Percentiles rank a stretch among this genome's conserved stretches.
phyloP scores from a whole-genome alignment of 2,888 invertebrate genomes.

The Selenia dentaria region DNA sequence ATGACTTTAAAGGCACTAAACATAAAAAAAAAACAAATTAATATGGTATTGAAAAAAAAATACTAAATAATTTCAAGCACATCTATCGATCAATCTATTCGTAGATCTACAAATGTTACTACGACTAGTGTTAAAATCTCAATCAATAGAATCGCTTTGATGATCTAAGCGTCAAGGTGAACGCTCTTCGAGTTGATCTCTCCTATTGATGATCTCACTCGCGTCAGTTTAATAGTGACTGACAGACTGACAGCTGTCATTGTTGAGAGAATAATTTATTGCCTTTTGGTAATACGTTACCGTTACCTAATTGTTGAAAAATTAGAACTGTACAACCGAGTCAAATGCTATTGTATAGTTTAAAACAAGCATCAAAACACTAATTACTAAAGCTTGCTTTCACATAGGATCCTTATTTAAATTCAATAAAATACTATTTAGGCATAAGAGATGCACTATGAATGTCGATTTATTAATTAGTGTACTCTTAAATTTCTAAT shows the following conservation, averaged over 20 bases:
- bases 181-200: slow-evolving; percentile 26
- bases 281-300: slow-evolving; percentile 1
- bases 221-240: slow-evolving; percentile 1
- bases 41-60: too few relatives aligned
- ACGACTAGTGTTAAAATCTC: slow-evolving; percentile 16
- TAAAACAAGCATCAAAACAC: too few relatives aligned
- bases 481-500: too few relatives aligned
- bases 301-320: slow-evolving; percentile 1
- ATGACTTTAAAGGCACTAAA: too few relatives aligned
- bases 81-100: background rate
- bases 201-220: slow-evolving; percentile 21
- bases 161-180: slow-evolving; percentile 46
- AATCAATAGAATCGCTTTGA: slow-evolving; percentile 24
- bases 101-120: background rate
- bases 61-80: background rate
- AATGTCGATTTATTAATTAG: too few relatives aligned
- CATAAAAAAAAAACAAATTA: too few relatives aligned
- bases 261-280: slow-evolving; percentile 9
- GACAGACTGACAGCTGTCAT: slow-evolving; percentile 6
- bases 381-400: too few relatives aligned
- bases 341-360: too few relatives aligned
- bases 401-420: too few relatives aligned
- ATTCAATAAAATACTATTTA: too few relatives aligned
- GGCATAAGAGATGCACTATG: too few relatives aligned
- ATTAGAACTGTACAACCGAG: background rate